These are phyloP conservation scores for Phylloscopus trochilus DNA, from an alignment of 2,113 vertebrate species.

Conservation along the genomic window DNA sequence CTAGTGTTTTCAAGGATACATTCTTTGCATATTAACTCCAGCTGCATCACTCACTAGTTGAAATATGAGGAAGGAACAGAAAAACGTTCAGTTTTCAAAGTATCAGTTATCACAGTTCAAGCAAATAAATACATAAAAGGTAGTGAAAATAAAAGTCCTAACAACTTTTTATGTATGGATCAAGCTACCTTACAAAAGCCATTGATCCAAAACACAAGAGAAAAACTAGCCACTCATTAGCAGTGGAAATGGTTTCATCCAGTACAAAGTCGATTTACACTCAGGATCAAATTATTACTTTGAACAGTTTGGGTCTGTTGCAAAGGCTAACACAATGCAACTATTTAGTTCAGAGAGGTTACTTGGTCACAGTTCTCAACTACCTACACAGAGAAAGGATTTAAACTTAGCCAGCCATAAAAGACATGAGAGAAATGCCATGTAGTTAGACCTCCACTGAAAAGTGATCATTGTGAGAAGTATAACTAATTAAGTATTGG, in stretches of 20 bases:
- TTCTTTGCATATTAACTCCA: background rate
- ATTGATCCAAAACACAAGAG: background rate
- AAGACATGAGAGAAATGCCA: background rate
- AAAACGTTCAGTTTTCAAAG: background rate
- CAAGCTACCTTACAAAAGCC: background rate
- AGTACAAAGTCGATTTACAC: background rate
- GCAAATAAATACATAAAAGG: background rate
- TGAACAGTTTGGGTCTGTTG: background rate
- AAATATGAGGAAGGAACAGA: background rate
- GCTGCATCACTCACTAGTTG: background rate
- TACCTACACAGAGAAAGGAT: background rate
- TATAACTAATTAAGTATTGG: background rate
- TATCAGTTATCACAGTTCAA: background rate
- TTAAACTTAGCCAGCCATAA: background rate
- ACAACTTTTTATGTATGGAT: background rate
- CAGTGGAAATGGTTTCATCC: background rate
- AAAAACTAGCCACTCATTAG: background rate
- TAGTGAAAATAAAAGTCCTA: background rate
- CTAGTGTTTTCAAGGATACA: background rate
- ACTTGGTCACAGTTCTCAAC: background rate
- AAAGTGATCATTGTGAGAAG: background rate
- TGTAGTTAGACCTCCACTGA: background rate
- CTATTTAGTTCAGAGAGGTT: background rate
- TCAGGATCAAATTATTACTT: background rate
- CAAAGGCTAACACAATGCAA: conserved; percentile 1